Base-by-base conservation (phyloP, 2,888 invertebrate species). In the Agonopterix arenella region DNA sequence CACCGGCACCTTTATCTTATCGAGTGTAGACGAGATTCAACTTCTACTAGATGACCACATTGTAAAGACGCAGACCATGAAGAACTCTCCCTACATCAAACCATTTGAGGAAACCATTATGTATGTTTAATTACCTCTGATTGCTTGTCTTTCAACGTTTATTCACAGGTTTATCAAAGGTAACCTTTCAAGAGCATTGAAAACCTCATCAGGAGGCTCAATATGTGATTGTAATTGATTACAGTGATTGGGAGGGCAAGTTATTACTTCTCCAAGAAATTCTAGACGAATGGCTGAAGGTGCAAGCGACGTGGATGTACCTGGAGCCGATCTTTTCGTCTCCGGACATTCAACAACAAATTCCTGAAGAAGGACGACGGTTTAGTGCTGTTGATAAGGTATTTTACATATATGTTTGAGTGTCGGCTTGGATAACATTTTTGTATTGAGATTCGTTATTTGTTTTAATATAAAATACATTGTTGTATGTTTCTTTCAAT, bases 291-390 rank as follows among this genome's bases (percentile, higher is more conserved):
- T 98, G 98, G 98, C 80, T 98, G 47, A 95, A 95, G 70, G 98
- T 98, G 2, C 98, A 98, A 80, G 92, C 96, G 4, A 98, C 97
- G 7, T 98, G 98, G 98, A 95, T 98, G 92, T 98, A 98, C 72
- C 88, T 98, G 63, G 98, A 98, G 74, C 98, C 98, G 0, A 98
- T 98, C 65, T 98, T 98, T 82, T 96, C 96, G 1, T 98, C 98
- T 11, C 98, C 98, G 0, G 98, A 98, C 77, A 98, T 98, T 72
- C 98, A 98, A 80, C 96, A 97, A 58, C 98, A 98, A 86, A 98
- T 98, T 93, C 98, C 98, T 0, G 98, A 98, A 79, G 98, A 98
- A 86, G 98, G 97, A 0, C 91, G 98, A 52, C 91, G 97, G 56
- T 98, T 98, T 76, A 96, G 95, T 75, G 96, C 97, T 40, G 98